A percentile compares a stretch with the other conserved stretches of the same genome.
phyloP scores from a whole-genome alignment of 2,113 vertebrate species.

The Pelobates fuscus region DNA sequence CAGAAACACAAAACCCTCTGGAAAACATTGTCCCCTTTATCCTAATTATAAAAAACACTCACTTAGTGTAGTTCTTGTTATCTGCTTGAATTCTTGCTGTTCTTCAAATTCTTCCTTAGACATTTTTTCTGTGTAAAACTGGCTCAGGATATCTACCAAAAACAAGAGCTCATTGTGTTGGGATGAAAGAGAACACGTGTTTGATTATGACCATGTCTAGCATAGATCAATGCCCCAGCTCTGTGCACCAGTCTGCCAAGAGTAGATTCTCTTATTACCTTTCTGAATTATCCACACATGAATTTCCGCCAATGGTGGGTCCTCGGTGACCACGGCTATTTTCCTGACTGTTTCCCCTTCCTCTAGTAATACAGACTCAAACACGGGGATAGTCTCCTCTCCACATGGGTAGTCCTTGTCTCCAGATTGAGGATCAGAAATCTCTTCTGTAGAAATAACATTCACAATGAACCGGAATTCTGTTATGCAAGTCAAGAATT shows the following conservation, averaged over 20 bases:
- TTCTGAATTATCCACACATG: conserved; percentile 76
- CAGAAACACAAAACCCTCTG: too few species aligned
- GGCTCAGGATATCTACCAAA: conserved; percentile 68
- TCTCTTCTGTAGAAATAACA: conserved; percentile 67
- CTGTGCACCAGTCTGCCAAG: neutral
- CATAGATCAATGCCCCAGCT: neutral
- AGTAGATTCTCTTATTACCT: conserved; percentile 62
- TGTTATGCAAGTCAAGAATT: too few species aligned
- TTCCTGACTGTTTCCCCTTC: conserved; percentile 73
- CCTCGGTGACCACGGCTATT: conserved; percentile 75
- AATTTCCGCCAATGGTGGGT: conserved; percentile 71
- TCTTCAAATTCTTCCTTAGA: conserved; percentile 74
- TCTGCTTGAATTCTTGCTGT: conserved; percentile 73
- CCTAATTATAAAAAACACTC: conserved; percentile 56
- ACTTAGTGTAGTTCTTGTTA: conserved; percentile 78
- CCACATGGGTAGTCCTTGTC: conserved; percentile 73
- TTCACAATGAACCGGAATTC: neutral
- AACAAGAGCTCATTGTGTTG: conserved; percentile 32
- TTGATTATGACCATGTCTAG: conserved; percentile 3
- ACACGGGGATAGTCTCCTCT: conserved; percentile 75
- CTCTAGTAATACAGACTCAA: conserved; percentile 70
- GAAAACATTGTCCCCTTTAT: too few species aligned
- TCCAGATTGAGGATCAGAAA: conserved; percentile 66
- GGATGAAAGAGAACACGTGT: conserved; percentile 2
- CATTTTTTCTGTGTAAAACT: conserved; percentile 72